A percentile compares a stretch with the other conserved stretches of the same genome.
Conservation (phyloP, 37 sponge, comb jelly and placozoan species). For the Theonella swinhoei region DNA sequence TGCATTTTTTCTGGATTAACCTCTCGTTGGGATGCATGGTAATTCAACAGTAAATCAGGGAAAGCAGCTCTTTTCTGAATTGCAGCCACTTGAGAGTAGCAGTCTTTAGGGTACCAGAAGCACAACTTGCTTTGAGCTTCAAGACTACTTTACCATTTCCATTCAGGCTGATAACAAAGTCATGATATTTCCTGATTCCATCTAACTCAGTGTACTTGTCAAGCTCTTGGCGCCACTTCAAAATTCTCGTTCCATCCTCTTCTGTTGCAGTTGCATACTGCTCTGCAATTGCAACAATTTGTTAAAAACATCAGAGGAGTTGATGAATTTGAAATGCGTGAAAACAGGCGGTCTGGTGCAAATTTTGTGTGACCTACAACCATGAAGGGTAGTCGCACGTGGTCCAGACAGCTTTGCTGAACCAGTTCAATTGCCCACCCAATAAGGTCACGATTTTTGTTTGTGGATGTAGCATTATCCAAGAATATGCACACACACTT, state of each 20-base stretch:
- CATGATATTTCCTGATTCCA: conserved; percentile 39
- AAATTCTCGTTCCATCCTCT: conserved; percentile 16
- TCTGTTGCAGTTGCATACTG: not conserved
- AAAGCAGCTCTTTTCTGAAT: too few relatives aligned
- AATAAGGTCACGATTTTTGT: conserved; percentile 44
- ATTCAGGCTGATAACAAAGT: conserved; percentile 7
- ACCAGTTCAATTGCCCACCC: conserved; percentile 49
- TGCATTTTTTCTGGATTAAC: too few relatives aligned
- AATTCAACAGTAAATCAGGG: too few relatives aligned
- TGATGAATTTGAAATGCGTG: conserved; percentile 14
- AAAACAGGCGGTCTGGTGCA: conserved; percentile 58
- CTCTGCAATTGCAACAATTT: conserved; percentile 5
- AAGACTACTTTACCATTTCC: conserved; percentile 9
- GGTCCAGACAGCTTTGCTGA: not conserved
- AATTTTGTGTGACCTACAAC: conserved; percentile 64
- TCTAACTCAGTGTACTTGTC: conserved; percentile 25
- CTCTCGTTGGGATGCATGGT: too few relatives aligned
- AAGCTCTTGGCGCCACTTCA: conserved; percentile 15
- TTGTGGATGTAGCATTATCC: conserved; percentile 46
- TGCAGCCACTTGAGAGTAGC: too few relatives aligned
- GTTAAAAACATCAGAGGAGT: too few relatives aligned
- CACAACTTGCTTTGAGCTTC: too few relatives aligned
- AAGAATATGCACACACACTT: conserved; percentile 33
- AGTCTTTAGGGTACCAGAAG: too few relatives aligned
- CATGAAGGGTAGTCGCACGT: conserved; percentile 28